Base-by-base conservation (phyloP, 2,797 vertebrate genomes). In the Cossypha caffra region DNA sequence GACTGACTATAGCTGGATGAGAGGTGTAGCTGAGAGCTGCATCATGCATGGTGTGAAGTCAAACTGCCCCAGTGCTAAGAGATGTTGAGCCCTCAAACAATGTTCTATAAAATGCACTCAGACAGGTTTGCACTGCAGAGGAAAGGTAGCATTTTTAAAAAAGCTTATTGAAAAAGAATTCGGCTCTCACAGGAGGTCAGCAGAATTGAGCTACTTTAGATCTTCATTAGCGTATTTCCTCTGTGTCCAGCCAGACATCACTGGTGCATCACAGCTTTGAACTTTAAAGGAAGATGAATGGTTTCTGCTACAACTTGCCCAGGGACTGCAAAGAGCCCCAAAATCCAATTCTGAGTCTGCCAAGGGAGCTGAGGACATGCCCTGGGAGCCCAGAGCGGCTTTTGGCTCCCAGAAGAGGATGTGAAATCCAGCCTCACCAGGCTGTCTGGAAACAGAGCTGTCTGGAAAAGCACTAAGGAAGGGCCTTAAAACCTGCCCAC, bases 381-480 rank as follows among this genome's bases (percentile, higher is more conserved):
- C 82, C 45, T 10, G 0, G 10, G 72, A 95, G 13, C 20, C 43
- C 43, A 78, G 61, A 61, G n/a, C 0, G 0, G 57, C 64, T 90
- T 88, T 93, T 11, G 0, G n/a, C 31, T 93, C 50, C 54, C 77
- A 92, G 63, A 91, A 79, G 4, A 94, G 35, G 86, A 75, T 92
- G 88, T 82, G 93, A 96, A 96, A 97, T 80, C n/a, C 86, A 93
- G 48, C 59, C 43, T 91, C 50, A 67, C 28, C 6, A 16, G 75
- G 59, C n/a, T 64, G 86, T 84, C 83, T 96, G 92, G 73, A 93
- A 96, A 87, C 84, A 90, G 40, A 91, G 33, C 35, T 86, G 86
- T 95, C 93, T 96, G 94, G 69, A 92, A 95, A 94, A 96, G 37
- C 0, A 0, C 23, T 90, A 83, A 69, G 66, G 72, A 83, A 77